Conservation (phyloP, 2,888 invertebrate species). For the Idaea biselata region DNA sequence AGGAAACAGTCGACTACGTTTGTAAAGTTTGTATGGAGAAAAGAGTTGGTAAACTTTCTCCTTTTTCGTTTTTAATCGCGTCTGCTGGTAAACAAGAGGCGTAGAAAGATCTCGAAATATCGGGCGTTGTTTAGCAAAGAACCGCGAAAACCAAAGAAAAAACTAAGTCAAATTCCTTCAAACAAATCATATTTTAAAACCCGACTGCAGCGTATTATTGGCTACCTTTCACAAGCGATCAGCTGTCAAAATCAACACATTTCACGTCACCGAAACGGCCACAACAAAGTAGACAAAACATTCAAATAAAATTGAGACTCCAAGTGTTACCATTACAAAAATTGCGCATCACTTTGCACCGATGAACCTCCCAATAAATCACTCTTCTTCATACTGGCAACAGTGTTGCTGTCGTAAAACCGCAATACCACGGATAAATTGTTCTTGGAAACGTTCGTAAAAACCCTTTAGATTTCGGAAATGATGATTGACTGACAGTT, state of each 20-base stretch:
- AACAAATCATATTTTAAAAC: too few species aligned
- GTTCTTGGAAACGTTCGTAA: slow-evolving; percentile 23
- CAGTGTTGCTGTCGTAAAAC: slow-evolving; percentile 46
- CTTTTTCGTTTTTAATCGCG: too few species aligned
- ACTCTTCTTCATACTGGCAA: slow-evolving; percentile 31
- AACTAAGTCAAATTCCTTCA: too few species aligned
- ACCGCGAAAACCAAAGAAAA: too few species aligned
- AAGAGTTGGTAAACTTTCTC: too few species aligned
- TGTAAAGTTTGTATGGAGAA: too few species aligned
- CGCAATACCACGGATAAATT: slow-evolving; percentile 29
- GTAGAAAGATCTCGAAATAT: too few species aligned
- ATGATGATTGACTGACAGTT: not conserved
- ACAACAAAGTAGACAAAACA: not conserved
- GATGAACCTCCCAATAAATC: slow-evolving; percentile 31
- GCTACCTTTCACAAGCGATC: not conserved
- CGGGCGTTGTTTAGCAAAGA: too few species aligned
- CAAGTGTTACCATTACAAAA: not conserved
- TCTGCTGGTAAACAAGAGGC: too few species aligned
- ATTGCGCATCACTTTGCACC: slow-evolving; percentile 2
- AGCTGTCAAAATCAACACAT: not conserved
- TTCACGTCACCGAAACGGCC: not conserved
- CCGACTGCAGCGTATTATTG: too few species aligned
- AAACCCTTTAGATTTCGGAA: not conserved
- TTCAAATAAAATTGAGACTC: not conserved
- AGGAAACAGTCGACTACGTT: too few species aligned